A percentile compares a stretch with the other conserved stretches of the same genome.
Evolutionary conservation across 2,888 invertebrate genomes (phyloP).

Genomic region (Pocota personata): DNA sequence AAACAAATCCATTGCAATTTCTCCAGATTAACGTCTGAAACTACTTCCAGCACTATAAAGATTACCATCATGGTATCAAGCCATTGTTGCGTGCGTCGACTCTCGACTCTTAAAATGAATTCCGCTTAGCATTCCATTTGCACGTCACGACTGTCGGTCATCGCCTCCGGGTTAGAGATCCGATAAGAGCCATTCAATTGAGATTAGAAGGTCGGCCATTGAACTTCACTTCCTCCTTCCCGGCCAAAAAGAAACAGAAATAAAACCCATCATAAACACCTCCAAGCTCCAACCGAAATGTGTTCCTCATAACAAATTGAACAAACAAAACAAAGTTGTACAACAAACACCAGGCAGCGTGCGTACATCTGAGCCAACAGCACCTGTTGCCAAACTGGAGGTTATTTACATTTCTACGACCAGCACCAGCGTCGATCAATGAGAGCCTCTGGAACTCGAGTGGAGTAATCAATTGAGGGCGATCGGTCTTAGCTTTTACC

Average conservation of each 20-base stretch:
- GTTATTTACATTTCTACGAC: slow-evolving; percentile 48
- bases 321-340: slow-evolving; percentile 34
- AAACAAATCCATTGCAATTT: not conserved
- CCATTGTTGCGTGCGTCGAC: not conserved
- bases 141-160: slow-evolving; percentile 37
- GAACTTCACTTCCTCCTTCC: slow-evolving; percentile 43
- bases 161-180: slow-evolving; percentile 37
- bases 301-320: slow-evolving; percentile 8
- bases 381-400: slow-evolving; percentile 35
- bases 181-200: slow-evolving; percentile 30
- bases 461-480: slow-evolving; percentile 15
- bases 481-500: slow-evolving; percentile 2
- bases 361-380: not conserved
- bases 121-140: slow-evolving; percentile 32
- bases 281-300: not conserved
- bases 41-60: not conserved
- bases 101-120: slow-evolving; percentile 14
- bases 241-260: not conserved
- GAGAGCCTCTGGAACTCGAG: not conserved
- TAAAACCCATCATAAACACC: not conserved
- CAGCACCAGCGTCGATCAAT: slow-evolving; percentile 26
- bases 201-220: slow-evolving; percentile 63
- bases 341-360: not conserved
- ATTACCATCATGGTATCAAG: not conserved
- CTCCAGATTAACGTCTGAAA: not conserved